Conservation (phyloP, 2,797 vertebrate species). For the Danio choprae region DNA sequence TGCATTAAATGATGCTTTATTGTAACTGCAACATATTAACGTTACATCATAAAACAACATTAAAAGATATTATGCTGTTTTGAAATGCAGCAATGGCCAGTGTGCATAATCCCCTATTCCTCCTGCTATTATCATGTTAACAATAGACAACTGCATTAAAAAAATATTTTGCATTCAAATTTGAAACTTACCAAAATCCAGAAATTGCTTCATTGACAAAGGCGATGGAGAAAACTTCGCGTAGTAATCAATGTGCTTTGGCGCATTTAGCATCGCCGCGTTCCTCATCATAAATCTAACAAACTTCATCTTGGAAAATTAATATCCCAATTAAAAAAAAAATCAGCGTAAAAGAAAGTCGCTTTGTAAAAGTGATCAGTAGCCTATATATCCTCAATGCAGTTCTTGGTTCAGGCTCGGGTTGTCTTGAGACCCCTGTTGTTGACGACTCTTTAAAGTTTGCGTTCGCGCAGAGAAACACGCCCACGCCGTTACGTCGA, state of each 20-base stretch:
- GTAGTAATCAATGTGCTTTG: conserved; percentile 84
- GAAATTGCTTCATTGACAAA: conserved; percentile 84
- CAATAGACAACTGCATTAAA: too few relatives aligned
- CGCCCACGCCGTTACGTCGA: conserved; percentile 14
- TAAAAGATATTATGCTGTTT: too few relatives aligned
- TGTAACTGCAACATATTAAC: too few relatives aligned
- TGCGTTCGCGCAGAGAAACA: neutral
- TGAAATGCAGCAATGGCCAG: neutral
- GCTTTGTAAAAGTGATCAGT: neutral
- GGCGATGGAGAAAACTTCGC: conserved; percentile 87
- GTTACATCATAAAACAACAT: too few relatives aligned
- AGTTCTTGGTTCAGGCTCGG: neutral
- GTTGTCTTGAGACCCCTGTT: neutral
- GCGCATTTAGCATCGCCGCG: conserved; percentile 76
- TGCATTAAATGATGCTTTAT: too few relatives aligned
- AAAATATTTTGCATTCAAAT: too few relatives aligned
- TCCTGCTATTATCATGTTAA: too few relatives aligned
- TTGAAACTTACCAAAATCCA: conserved; percentile 77
- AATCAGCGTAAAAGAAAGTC: neutral
- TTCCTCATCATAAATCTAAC: conserved; percentile 80
- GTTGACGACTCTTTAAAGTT: conserved; percentile 30
- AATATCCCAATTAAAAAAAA: neutral
- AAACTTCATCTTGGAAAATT: conserved; percentile 75
- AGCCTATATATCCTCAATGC: neutral
- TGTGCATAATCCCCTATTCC: too few relatives aligned